Percentiles rank a stretch among this genome's conserved stretches.
Evolutionary conservation across 2,797 vertebrate genomes (phyloP).

Genomic region (Gymnocypris eckloni): DNA sequence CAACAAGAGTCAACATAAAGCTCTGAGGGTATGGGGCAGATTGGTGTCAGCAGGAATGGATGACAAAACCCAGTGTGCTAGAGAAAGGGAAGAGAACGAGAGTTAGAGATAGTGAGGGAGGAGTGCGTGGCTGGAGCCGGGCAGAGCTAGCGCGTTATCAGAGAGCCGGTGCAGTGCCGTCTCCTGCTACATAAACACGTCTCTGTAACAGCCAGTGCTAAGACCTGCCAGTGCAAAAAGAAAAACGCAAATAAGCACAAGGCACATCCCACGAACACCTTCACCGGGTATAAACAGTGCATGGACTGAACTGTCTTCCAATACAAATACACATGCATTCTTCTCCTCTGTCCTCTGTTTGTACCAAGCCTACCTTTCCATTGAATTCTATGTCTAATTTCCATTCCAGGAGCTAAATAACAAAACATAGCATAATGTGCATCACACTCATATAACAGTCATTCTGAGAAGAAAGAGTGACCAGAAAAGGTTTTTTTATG

Average conservation of each 20-base stretch:
- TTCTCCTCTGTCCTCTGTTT: slow-evolving; percentile 52
- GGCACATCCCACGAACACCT: slow-evolving; percentile 68
- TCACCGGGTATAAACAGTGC: slow-evolving; percentile 70
- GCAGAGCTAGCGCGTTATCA: slow-evolving; percentile 73
- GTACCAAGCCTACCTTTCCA: slow-evolving; percentile 64
- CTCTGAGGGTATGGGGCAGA: background rate
- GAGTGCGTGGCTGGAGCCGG: slow-evolving; percentile 58
- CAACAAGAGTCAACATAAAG: background rate
- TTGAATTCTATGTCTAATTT: background rate
- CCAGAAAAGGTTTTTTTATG: slow-evolving; percentile 64
- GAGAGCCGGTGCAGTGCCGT: slow-evolving; percentile 74
- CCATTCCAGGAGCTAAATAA: background rate
- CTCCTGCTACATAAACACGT: slow-evolving; percentile 81
- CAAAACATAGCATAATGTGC: slow-evolving; percentile 2
- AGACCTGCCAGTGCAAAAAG: slow-evolving; percentile 67
- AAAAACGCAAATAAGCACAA: slow-evolving; percentile 40
- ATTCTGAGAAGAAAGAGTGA: slow-evolving; percentile 54
- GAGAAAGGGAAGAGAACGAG: slow-evolving; percentile 19
- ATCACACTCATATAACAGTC: slow-evolving; percentile 49
- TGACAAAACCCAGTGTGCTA: slow-evolving; percentile 24
- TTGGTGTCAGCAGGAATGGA: slow-evolving; percentile 41
- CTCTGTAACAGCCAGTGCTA: slow-evolving; percentile 86
- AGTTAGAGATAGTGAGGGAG: slow-evolving; percentile 46
- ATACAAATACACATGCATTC: slow-evolving; percentile 51
- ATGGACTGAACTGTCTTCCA: slow-evolving; percentile 60